phyloP scores from a whole-genome alignment of 2,888 invertebrate species.

The Busseola fusca region DNA sequence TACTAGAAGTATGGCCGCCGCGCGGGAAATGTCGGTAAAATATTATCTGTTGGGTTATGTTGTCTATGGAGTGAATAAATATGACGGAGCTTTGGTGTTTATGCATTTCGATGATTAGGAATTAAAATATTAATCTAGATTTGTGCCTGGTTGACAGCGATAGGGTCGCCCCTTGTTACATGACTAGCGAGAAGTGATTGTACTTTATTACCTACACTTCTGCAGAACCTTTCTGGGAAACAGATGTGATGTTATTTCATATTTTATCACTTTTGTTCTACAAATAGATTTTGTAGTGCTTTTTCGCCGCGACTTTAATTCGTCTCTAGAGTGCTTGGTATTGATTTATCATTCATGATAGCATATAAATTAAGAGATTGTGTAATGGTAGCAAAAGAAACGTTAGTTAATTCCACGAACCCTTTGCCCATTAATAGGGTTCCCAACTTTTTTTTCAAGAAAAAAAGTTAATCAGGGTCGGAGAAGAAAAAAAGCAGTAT shows the following conservation, averaged over 20 bases:
- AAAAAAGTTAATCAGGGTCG: too few species aligned
- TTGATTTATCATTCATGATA: background rate
- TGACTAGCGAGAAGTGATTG: background rate
- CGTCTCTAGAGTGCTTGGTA: background rate
- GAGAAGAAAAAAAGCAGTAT: too few species aligned
- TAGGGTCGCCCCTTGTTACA: background rate
- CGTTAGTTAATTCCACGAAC: too few species aligned
- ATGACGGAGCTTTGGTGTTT: constrained; percentile 11
- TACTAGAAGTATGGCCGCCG: constrained; percentile 57
- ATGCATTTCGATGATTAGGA: background rate
- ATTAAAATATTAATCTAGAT: background rate
- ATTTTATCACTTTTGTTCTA: background rate
- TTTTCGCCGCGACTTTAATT: background rate
- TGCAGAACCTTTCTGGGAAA: background rate
- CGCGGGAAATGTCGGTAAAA: constrained; percentile 55
- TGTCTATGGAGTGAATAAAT: constrained; percentile 47
- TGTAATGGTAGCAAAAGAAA: background rate
- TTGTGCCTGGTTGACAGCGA: background rate
- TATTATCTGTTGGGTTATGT: constrained; percentile 37
- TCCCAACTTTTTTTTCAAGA: too few species aligned
- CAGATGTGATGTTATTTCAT: too few species aligned
- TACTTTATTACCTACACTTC: background rate
- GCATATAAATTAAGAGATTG: background rate
- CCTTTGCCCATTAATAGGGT: too few species aligned
- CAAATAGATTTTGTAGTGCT: background rate